Evolutionary conservation across 1,140 invertebrate species (phyloP), one percentile per base, ranked within the genome.

Genomic region (Hyposmocoma kahamanoa): DNA sequence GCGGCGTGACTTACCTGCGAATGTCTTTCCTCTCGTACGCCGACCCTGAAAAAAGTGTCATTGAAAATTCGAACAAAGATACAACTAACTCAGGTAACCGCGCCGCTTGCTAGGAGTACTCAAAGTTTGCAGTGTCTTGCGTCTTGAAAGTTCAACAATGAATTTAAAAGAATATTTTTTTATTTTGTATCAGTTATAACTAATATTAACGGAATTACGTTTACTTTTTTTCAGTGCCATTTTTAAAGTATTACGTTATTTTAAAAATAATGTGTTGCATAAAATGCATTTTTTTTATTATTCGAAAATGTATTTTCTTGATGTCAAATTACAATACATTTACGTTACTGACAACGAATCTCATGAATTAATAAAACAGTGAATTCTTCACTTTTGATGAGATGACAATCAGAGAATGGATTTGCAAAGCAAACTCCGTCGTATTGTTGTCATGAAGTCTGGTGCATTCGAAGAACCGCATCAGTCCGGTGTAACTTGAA

Each of bases 171-270:
- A 57, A 50, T 54, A 42, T 43, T 56, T 65, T 67, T 68, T 62
- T 32, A 57, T 69, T 76, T 74, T 61, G 42, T 41, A 32, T 49
- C 61, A 71, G 58, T 69, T 57, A 61, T 56, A 61, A 56, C 41
- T n/a, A n/a, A n/a, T n/a, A n/a, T n/a, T 64, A 59, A 65, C 53
- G 49, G 51, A 53, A 61, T 66, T 64, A 60, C 42, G 46, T 70
- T 69, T 72, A 66, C 58, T 57, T 74, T 79, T 76, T 73, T 74
- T 80, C 71, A 72, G 78, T 83, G 78, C 75, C 77, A 80, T 80
- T 78, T 62, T 76, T 62, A 59, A 75, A 83, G 73, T 77, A 77
- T 80, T 83, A 75, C 71, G 68, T 81, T 79, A 81, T 79, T 74
- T 78, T 72, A 56, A 72, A 72, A 79, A 77, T 72, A 67, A 76